Conservation (phyloP, 2,888 invertebrate genomes). For the Cosmopolites sordidus region DNA sequence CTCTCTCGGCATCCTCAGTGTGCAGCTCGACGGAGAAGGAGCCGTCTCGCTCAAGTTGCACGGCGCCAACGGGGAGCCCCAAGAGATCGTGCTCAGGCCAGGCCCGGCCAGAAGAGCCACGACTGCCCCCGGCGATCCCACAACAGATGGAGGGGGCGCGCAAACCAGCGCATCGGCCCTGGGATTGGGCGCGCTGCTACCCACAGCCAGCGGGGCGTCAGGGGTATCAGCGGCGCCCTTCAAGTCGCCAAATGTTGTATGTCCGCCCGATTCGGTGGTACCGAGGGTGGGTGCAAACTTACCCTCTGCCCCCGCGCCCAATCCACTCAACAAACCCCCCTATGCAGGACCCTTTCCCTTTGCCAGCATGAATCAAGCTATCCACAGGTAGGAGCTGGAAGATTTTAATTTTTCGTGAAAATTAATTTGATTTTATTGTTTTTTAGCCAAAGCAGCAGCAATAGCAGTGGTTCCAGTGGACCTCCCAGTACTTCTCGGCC, state of each 20-base stretch:
- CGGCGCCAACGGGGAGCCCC: constrained; percentile 58
- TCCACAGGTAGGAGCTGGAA: constrained; percentile 54
- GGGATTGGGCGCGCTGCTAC: constrained; percentile 11
- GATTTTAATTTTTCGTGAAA: neutral
- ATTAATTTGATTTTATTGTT: neutral
- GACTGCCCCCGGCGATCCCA: neutral
- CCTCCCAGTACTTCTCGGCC: constrained; percentile 10
- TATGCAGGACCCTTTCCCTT: constrained; percentile 73
- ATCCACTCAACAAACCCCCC: constrained; percentile 51
- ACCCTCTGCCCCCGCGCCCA: neutral
- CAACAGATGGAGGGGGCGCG: neutral
- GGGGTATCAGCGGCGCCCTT: constrained; percentile 42
- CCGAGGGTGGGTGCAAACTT: constrained; percentile 40
- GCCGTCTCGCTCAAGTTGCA: constrained; percentile 64
- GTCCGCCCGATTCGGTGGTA: constrained; percentile 65
- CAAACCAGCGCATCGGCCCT: constrained; percentile 1
- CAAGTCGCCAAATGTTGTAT: constrained; percentile 80
- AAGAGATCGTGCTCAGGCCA: constrained; percentile 65
- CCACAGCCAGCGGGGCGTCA: constrained; percentile 19
- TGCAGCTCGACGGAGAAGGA: constrained; percentile 89
- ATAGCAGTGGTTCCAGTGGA: constrained; percentile 5
- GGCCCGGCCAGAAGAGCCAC: neutral
- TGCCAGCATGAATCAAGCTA: constrained; percentile 87
- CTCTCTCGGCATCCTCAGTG: constrained; percentile 89
- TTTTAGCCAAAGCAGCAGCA: constrained; percentile 16